These are phyloP conservation scores for Drosophila grimshawi DNA, from an alignment of 1,140 invertebrate species.

Conservation along the genomic window DNA sequence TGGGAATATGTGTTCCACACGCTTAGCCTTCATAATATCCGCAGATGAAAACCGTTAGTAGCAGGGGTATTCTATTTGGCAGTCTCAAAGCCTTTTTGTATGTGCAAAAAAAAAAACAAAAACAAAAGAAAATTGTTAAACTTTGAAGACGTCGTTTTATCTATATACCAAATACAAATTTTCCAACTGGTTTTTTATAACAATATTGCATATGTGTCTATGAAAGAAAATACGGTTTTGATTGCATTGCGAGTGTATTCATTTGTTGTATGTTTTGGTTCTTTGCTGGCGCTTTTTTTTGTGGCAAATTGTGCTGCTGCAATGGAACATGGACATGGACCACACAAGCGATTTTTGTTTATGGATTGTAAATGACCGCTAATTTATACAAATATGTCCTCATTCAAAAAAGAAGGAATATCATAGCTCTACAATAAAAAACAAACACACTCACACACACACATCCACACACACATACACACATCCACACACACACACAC, in stretches of 20 bases:
- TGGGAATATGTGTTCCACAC: constrained; percentile 19
- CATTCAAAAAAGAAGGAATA: not conserved
- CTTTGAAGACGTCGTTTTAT: constrained; percentile 32
- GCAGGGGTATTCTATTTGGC: constrained; percentile 30
- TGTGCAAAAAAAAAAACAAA: not conserved
- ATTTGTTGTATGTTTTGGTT: constrained; percentile 5
- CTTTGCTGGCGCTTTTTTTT: not conserved
- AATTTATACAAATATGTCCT: not conserved
- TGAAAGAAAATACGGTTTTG: constrained; percentile 1
- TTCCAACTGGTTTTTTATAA: constrained; percentile 31
- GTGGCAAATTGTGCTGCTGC: constrained; percentile 8
- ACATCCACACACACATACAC: not conserved
- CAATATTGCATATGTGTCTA: constrained; percentile 25
- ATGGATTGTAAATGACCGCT: not conserved
- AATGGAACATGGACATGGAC: not conserved
- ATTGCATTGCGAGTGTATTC: constrained; percentile 14
- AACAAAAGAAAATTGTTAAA: constrained; percentile 5
- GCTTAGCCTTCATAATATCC: constrained; percentile 39
- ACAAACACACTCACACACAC: constrained; percentile 4
- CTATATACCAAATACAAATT: constrained; percentile 16
- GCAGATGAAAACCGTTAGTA: constrained; percentile 29
- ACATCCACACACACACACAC: constrained; percentile 7
- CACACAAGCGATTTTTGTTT: constrained; percentile 2
- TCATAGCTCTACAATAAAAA: constrained; percentile 6
- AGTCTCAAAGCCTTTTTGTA: constrained; percentile 29